Conservation (phyloP, 23 tunicate genomes). For the Trididemnum nubilum region DNA sequence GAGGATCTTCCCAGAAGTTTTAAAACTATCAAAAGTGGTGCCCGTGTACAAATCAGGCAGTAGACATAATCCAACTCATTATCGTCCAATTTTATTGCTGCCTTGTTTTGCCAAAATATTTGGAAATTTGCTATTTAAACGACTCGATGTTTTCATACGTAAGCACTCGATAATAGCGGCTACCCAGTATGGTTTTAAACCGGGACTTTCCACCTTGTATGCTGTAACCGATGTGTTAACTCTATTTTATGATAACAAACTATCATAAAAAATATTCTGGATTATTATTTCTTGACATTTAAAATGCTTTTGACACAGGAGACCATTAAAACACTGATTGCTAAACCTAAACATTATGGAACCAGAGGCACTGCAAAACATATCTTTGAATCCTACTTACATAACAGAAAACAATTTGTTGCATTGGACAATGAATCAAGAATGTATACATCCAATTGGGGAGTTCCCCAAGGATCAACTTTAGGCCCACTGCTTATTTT, state of each 20-base stretch:
- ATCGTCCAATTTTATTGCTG: not conserved
- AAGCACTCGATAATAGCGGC: not conserved
- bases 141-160: not conserved
- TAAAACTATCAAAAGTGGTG: no score
- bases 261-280: not conserved
- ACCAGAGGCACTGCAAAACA: not conserved
- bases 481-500: not conserved
- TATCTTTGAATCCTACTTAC: not conserved
- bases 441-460: not conserved
- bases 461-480: not conserved
- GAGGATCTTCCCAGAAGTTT: no score
- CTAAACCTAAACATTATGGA: not conserved
- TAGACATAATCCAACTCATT: not conserved
- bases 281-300: not conserved
- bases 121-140: not conserved
- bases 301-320: not conserved
- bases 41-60: no score
- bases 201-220: not conserved
- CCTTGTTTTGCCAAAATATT: not conserved
- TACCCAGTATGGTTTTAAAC: not conserved
- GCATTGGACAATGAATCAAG: not conserved
- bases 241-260: not conserved
- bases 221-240: not conserved
- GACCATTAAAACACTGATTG: not conserved
- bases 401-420: not conserved